Evolutionary conservation across 2,888 invertebrate genomes (phyloP).

Genomic region (Cremastinae sp.): DNA sequence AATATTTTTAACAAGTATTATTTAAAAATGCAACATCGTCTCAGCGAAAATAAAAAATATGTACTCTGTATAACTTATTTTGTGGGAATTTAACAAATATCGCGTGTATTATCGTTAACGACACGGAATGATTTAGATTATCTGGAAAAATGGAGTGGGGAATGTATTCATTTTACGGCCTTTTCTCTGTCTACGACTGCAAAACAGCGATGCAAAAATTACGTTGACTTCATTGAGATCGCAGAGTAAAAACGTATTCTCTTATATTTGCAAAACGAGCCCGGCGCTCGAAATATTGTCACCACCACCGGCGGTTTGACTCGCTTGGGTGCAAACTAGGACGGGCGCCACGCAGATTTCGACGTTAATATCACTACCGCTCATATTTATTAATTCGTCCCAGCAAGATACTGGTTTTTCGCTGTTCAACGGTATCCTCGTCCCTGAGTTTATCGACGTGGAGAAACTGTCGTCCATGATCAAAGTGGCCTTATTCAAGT

Average conservation of each 20-base stretch:
- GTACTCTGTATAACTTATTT: conserved; percentile 8
- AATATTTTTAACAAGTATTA: conserved; percentile 13
- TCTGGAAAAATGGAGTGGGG: conserved; percentile 17
- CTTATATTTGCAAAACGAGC: conserved; percentile 86
- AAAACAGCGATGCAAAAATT: conserved; percentile 20
- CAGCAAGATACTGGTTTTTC: conserved; percentile 91
- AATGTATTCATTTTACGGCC: conserved; percentile 46
- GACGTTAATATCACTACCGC: conserved; percentile 77
- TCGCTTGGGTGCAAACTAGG: conserved; percentile 90
- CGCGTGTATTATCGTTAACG: conserved; percentile 27
- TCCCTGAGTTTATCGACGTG: conserved; percentile 83
- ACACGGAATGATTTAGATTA: conserved; percentile 56
- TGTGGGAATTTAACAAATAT: conserved; percentile 30
- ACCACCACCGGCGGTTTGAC: conserved; percentile 92
- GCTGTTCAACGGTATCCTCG: conserved; percentile 85
- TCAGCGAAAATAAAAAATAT: conserved; percentile 11
- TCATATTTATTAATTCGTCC: conserved; percentile 84
- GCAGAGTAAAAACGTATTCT: conserved; percentile 11
- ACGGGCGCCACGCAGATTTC: conserved; percentile 92
- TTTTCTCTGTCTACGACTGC: conserved; percentile 16
- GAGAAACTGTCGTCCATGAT: conserved; percentile 92
- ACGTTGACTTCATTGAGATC: conserved; percentile 23
- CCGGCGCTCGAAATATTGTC: conserved; percentile 95
- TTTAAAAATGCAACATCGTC: neutral
- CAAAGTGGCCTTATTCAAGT: conserved; percentile 83